Percentiles rank a stretch among this genome's conserved stretches.
These are phyloP conservation scores for Eupithecia exiguata DNA, from an alignment of 2,888 invertebrate species.

Conservation along the genomic window DNA sequence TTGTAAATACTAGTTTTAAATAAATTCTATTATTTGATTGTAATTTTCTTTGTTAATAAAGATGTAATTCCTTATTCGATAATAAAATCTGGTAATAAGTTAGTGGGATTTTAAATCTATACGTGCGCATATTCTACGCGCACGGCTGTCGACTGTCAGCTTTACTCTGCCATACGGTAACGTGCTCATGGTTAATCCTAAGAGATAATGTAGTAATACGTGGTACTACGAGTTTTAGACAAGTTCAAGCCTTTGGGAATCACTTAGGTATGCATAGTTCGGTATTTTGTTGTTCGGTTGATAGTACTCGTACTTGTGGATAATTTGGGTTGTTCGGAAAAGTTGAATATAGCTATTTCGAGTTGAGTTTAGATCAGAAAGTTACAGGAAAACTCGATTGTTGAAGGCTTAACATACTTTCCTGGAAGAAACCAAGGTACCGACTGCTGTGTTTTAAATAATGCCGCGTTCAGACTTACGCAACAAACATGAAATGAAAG, in stretches of 20 bases:
- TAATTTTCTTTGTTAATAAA: too few relatives aligned
- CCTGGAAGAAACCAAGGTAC: neutral
- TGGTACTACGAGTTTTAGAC: conserved; percentile 43
- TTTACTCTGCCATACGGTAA: conserved; percentile 36
- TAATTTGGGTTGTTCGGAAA: conserved; percentile 25
- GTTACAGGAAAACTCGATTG: neutral
- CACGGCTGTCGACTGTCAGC: neutral
- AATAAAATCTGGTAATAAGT: too few relatives aligned
- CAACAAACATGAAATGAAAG: too few relatives aligned
- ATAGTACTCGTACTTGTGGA: conserved; percentile 31
- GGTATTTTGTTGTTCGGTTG: conserved; percentile 37
- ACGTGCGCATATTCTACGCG: neutral
- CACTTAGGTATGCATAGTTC: conserved; percentile 42
- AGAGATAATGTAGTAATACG: conserved; percentile 47
- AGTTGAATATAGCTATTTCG: conserved; percentile 26
- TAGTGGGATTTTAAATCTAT: neutral
- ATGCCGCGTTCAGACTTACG: neutral
- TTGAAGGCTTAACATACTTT: neutral
- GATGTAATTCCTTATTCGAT: too few relatives aligned
- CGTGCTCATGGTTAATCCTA: conserved; percentile 46
- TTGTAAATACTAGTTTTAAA: too few relatives aligned
- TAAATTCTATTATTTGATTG: too few relatives aligned
- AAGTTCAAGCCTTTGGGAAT: conserved; percentile 47
- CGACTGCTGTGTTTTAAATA: neutral
- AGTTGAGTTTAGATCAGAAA: conserved; percentile 24